These are phyloP conservation scores for Archips crataeganus DNA, from an alignment of 2,888 invertebrate species.

Conservation along the genomic window DNA sequence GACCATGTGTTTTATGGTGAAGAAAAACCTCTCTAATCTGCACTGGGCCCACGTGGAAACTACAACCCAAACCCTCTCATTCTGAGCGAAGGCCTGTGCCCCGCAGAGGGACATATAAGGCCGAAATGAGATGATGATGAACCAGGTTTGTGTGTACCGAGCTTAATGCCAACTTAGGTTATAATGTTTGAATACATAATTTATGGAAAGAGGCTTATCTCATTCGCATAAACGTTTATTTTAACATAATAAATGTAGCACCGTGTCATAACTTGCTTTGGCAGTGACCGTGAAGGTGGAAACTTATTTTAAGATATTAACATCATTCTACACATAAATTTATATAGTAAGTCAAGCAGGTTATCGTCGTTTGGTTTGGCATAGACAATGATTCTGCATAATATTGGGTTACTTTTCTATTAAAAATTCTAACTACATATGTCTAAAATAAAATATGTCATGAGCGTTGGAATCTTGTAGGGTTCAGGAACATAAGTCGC, in stretches of 20 bases:
- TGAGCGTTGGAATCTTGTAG: background rate
- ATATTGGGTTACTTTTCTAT: background rate
- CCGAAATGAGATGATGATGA: background rate
- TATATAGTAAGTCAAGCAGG: background rate
- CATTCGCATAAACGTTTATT: constrained; percentile 37
- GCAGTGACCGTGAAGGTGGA: constrained; percentile 35
- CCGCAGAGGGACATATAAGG: too few relatives aligned
- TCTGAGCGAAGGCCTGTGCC: too few relatives aligned
- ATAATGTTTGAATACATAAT: constrained; percentile 40
- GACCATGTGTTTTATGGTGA: too few relatives aligned
- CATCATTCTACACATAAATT: constrained; percentile 29
- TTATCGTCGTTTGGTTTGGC: background rate
- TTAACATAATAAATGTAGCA: constrained; percentile 40
- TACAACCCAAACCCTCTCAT: too few relatives aligned
- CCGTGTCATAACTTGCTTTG: constrained; percentile 35
- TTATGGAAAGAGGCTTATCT: constrained; percentile 35
- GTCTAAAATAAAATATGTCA: too few relatives aligned
- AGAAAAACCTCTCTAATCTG: too few relatives aligned
- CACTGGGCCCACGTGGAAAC: too few relatives aligned
- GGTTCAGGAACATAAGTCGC: background rate
- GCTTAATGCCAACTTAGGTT: constrained; percentile 33
- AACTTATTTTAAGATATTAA: constrained; percentile 36
- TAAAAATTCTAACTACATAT: background rate
- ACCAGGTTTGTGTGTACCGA: constrained; percentile 5
- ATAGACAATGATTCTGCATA: background rate